Evolutionary conservation across 2,797 vertebrate genomes (phyloP).

Genomic region (Apogon talboti): DNA sequence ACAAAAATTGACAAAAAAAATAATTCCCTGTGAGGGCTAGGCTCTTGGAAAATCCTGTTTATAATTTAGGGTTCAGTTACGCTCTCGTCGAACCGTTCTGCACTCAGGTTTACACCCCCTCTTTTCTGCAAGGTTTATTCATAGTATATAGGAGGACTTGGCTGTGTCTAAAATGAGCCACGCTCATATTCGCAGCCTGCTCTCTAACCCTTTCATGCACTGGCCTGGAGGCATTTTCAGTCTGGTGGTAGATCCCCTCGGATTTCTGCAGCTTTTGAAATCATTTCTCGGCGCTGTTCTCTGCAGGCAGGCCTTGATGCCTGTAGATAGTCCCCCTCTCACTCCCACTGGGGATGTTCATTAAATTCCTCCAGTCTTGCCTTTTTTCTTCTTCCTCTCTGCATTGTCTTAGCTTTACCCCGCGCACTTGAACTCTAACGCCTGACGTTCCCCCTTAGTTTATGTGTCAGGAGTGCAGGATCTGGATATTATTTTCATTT

Average conservation of each 20-base stretch:
- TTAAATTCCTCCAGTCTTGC: constrained; percentile 79
- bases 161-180: constrained; percentile 62
- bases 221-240: constrained; percentile 79
- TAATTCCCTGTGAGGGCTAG: constrained; percentile 46
- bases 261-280: constrained; percentile 83
- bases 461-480: constrained; percentile 45
- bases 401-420: constrained; percentile 71
- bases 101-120: constrained; percentile 75
- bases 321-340: constrained; percentile 69
- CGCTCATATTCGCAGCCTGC: constrained; percentile 60
- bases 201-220: constrained; percentile 73
- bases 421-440: constrained; percentile 56
- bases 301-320: constrained; percentile 75
- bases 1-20: constrained; percentile 45
- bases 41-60: constrained; percentile 51
- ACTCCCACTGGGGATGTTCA: constrained; percentile 81
- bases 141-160: constrained; percentile 50
- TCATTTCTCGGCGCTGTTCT: constrained; percentile 76
- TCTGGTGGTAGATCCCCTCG: constrained; percentile 80
- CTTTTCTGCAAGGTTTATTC: constrained; percentile 56
- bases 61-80: constrained; percentile 54
- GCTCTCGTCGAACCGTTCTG: constrained; percentile 56
- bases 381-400: constrained; percentile 37
- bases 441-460: constrained; percentile 52
- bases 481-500: constrained; percentile 29